Base-by-base conservation (phyloP, 2,797 vertebrate genomes). In the Sebastes taczanowskii region DNA sequence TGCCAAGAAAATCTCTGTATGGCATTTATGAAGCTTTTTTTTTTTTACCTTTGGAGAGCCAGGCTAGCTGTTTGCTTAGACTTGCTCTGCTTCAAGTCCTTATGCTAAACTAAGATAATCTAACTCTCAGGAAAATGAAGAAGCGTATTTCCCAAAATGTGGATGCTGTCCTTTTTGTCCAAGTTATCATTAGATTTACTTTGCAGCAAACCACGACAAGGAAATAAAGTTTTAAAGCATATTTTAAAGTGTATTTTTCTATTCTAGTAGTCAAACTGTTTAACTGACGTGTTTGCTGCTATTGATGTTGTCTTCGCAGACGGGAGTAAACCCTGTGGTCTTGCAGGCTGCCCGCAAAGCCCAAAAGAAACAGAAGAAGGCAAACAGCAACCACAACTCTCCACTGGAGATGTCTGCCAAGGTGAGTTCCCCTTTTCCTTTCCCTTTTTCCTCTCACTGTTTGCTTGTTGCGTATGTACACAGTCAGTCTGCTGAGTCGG, bases 311-410 rank as follows among this genome's bases (percentile, higher is more conserved):
- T 60, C 6, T 77, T 59, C 52, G 38, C 92, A 99, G 98, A 99
- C 97, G 0, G 97, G 97, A 20, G 93, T 99, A 4, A 94, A 97
- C 90, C 97, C 98, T 1, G 88, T 91, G 20, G 61, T 86, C 58
- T 59, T 99, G 62, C 91, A 97, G 85, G 92, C 95, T 22, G 93
- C 92, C 0, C 93, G 86, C 62, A 97, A 94, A 84, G 96, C 95
- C 72, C 94, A 91, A 78, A 96, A 91, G 74, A 97, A 96, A 61
- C 91, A 89, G 0, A 93, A 91, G 34, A 92, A 81, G 65, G 91
- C 80, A 0, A 89, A 88, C 56, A 76, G 81, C 2, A 63, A 85
- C 4, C 81, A 78, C 10, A 58, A n/a, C 7, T 29, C 76, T 4
- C 69, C 78, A 2, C 16, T 84, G n/a, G 95, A 94, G 34, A 93